Base-by-base conservation (phyloP, 2,888 invertebrate species). In the Coecobrya sp. region DNA sequence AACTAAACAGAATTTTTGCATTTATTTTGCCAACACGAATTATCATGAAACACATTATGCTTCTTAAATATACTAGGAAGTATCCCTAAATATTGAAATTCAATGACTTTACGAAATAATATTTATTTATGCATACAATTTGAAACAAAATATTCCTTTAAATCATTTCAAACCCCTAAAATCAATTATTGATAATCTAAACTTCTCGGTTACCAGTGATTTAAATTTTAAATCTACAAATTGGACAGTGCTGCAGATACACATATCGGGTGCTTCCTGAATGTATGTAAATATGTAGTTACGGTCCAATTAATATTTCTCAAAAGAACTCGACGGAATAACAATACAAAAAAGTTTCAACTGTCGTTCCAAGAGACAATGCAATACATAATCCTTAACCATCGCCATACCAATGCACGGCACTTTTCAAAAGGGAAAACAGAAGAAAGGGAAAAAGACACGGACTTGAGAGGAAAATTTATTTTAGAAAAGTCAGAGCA, bases 401-500 rank as follows among this genome's bases (percentile, higher is more conserved):
- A 36, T 36, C 36, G 36, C 7, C 36, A 36, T 36, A 2, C 2
- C 5, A 68, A 42, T 84, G 52, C 19, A 45, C 22, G 45, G 16
- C 13, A 45, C 62, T 16, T 36, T 36, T 42, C 0, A 86, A 30
- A 87, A 36, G 27, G 27, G 49, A 70, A 16, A 70, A 89, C n/a
- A 55, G 36, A 55, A 22, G 19, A 52, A 79, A 55, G 30, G 52
- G 36, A 19, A 70, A n/a, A n/a, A n/a, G n/a, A n/a, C n/a, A n/a
- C n/a, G n/a, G 22, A 55, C 22, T 22, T 3, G 19, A 36, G 11
- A 49, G 76, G 68, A 55, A 86, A 89, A 91, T 86, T 86, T 91
- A 70, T 87, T 73, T 62, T 2, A 49, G 36, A 73, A 91, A 89
- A 89, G 87, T 45, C 73, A 13, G 30, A 94, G 94, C 95, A 95